Percentiles rank a stretch among this genome's conserved stretches.
phyloP scores from a whole-genome alignment of 2,797 vertebrate species.

The Pangasius larnaudii region DNA sequence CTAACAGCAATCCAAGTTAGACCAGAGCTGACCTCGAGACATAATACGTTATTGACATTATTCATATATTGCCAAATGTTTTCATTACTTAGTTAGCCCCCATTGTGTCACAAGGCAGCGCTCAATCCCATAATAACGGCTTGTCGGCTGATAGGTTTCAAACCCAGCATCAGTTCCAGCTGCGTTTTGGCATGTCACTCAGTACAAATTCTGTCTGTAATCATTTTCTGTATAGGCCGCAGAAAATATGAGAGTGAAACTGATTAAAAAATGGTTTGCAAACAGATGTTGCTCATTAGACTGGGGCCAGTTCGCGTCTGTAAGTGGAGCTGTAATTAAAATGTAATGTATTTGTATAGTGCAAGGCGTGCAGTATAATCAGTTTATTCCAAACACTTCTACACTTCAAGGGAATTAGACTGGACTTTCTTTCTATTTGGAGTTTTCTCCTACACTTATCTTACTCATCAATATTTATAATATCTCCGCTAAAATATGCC shows the following conservation, averaged over 20 bases:
- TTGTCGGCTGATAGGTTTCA: conserved; percentile 6
- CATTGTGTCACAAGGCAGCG: conserved; percentile 22
- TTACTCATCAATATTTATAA: conserved; percentile 15
- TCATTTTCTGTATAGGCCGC: conserved; percentile 71
- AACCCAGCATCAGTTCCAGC: conserved; percentile 57
- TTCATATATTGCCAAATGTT: conserved; percentile 4
- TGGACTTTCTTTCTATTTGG: conserved; percentile 23
- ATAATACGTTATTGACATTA: not conserved
- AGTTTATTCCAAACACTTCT: conserved; percentile 58
- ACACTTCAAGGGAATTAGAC: conserved; percentile 47
- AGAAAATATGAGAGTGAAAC: conserved; percentile 67
- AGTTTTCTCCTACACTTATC: conserved; percentile 7
- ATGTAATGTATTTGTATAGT: conserved; percentile 68
- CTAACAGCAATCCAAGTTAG: not conserved
- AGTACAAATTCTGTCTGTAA: conserved; percentile 68
- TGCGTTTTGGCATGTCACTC: conserved; percentile 64
- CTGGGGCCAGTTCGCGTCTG: conserved; percentile 60
- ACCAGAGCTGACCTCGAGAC: not conserved
- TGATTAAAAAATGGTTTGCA: conserved; percentile 67
- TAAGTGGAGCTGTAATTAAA: conserved; percentile 67
- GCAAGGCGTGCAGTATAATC: conserved; percentile 64
- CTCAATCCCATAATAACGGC: conserved; percentile 32
- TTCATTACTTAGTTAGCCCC: conserved; percentile 22
- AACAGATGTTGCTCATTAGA: conserved; percentile 77
- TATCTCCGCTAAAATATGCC: not conserved